These are phyloP conservation scores for Puffinus mauretanicus DNA, from an alignment of 2,113 vertebrate species.

Conservation along the genomic window DNA sequence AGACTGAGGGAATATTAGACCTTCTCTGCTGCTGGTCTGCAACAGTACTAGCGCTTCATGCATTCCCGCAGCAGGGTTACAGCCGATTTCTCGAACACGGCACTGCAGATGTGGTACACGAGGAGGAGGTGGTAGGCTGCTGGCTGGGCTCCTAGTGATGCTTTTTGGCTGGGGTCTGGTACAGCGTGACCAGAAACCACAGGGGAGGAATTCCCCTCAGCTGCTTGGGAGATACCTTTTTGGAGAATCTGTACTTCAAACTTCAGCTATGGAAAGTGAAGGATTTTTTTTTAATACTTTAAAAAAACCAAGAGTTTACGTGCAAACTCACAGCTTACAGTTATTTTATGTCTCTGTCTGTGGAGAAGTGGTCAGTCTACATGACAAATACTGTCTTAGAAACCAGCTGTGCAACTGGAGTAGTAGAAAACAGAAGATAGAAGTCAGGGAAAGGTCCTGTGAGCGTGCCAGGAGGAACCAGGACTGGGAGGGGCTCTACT, in stretches of 20 bases:
- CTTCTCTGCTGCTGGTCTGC: neutral
- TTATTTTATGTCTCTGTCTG: neutral
- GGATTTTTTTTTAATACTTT: neutral
- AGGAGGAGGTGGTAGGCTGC: neutral
- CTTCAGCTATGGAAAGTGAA: neutral
- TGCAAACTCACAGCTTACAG: too few species aligned
- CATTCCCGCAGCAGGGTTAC: neutral
- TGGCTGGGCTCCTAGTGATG: neutral
- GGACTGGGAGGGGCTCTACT: neutral
- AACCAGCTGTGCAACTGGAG: neutral
- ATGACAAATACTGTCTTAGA: neutral
- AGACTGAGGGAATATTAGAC: too few species aligned
- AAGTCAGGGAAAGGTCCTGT: neutral
- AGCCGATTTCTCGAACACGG: fast-evolving
- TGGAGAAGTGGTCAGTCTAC: neutral
- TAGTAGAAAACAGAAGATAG: neutral
- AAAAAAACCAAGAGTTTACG: neutral
- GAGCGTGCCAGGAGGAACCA: neutral
- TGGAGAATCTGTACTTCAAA: neutral
- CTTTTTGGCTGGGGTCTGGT: neutral
- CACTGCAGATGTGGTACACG: fast-evolving
- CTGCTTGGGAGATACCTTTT: neutral
- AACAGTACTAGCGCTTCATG: neutral
- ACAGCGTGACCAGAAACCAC: neutral
- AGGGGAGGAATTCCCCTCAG: neutral